A percentile compares a stretch with the other conserved stretches of the same genome.
These are phyloP conservation scores for Glaucidium brasilianum DNA, from an alignment of 2,113 vertebrate genomes.

Conservation along the genomic window DNA sequence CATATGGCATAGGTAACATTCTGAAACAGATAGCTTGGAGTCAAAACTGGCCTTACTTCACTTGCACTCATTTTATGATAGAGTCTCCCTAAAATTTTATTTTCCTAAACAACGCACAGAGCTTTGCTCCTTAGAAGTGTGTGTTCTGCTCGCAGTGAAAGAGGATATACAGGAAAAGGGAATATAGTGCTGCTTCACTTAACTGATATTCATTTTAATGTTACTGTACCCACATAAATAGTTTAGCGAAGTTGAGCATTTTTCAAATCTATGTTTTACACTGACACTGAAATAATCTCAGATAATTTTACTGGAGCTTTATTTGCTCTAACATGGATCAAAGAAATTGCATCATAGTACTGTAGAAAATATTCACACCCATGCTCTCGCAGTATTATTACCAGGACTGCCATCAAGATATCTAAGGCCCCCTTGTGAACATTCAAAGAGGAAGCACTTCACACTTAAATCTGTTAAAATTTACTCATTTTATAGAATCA, in stretches of 20 bases:
- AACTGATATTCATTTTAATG: neutral
- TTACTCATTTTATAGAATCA: neutral
- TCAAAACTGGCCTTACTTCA: neutral
- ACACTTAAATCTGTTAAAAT: neutral
- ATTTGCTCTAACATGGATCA: neutral
- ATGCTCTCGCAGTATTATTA: neutral
- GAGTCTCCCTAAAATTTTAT: neutral
- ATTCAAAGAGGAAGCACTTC: neutral
- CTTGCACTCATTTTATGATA: neutral
- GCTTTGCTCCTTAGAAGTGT: neutral
- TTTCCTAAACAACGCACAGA: neutral
- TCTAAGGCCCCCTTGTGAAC: neutral
- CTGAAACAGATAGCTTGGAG: neutral
- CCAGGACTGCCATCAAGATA: neutral
- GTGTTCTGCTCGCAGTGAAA: neutral
- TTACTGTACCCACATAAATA: neutral
- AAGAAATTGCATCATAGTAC: slow-evolving; percentile 4
- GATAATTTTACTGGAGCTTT: slow-evolving; percentile 25
- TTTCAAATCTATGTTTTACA: slow-evolving; percentile 7
- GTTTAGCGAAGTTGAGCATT: neutral
- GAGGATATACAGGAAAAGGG: neutral
- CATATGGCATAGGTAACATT: neutral
- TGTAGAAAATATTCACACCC: neutral
- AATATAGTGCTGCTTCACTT: neutral
- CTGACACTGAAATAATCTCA: neutral